Evolutionary conservation across 1,140 invertebrate genomes (phyloP), one percentile per base, ranked within the genome.

Genomic region (Lasioglossum albipes): DNA sequence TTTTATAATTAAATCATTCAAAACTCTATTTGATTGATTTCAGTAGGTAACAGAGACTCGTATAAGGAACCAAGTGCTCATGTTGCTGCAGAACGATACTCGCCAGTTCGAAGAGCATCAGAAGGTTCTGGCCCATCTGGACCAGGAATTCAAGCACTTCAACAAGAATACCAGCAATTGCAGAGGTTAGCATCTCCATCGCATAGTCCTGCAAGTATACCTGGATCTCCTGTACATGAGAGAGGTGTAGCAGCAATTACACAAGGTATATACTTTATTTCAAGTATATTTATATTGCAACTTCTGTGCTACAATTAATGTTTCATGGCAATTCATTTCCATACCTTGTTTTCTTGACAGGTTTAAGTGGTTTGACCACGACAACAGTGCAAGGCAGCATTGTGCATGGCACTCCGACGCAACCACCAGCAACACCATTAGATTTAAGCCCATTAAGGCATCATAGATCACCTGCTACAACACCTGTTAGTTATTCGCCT

Each of bases 101-200:
- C 97, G 79, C 97, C 97, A 1, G 97, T 98, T 18, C 94, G 98
- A 62, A 94, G 98, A 84, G 97, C 97, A 45, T 97, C 97, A 80
- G 98, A 98, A 93, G 96, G 96, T 49, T 95, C 94, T 0, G 95
- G 90, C 85, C 94, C 83, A 87, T 94, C 91, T 84, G 94, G 92
- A 89, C 95, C 91, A 91, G 95, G 94, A 73, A 95, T 92, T 87
- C 93, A 92, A 81, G 95, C 94, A 36, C 94, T 95, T 59, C 94
- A 96, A 80, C 95, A 96, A 87, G 96, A 97, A 90, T 96, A 96
- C 90, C 96, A 96, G 84, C 95, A 96, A 82, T 91, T 96, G 62
- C 95, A 96, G 90, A 94, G 94, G 85, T 85, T 94, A 75, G 93
- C 94, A 0, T 93, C 93, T 27, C 92, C 92, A 22, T 94, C 94